phyloP scores from a whole-genome alignment of 2,113 vertebrate species.

The Petrocephalus zakoni region DNA sequence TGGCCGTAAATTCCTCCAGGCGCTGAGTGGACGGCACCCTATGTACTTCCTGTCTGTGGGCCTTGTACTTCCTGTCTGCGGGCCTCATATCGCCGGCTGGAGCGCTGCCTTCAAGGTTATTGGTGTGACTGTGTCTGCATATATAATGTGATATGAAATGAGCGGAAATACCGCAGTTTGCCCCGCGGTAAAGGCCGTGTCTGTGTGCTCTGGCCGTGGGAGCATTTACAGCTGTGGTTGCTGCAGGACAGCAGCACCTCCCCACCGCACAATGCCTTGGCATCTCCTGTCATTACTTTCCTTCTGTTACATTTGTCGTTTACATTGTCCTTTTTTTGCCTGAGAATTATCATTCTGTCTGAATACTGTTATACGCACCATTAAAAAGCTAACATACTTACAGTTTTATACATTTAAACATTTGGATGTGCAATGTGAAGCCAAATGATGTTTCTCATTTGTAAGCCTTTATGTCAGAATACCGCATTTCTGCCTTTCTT shows the following conservation, averaged over 20 bases:
- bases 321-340: not conserved
- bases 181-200: conserved; percentile 7
- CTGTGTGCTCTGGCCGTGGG: conserved; percentile 11
- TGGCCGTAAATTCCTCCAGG: not conserved
- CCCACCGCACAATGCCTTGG: not conserved
- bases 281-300: not conserved
- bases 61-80: not conserved
- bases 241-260: not conserved
- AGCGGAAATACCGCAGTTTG: not conserved
- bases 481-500: not conserved
- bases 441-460: not conserved
- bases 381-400: not conserved
- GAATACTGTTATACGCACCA: not conserved
- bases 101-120: not conserved
- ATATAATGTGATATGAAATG: conserved; percentile 26
- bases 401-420: not conserved
- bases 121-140: conserved; percentile 27
- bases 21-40: not conserved
- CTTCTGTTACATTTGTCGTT: not conserved
- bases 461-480: not conserved
- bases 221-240: not conserved
- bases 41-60: too few species aligned
- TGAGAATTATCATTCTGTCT: not conserved
- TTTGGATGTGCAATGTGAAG: not conserved
- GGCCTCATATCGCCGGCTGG: not conserved